Percentiles rank a stretch among this genome's conserved stretches.
These are phyloP conservation scores for Lepidochitona cinerea DNA, from an alignment of 2,888 invertebrate genomes.

Conservation along the genomic window DNA sequence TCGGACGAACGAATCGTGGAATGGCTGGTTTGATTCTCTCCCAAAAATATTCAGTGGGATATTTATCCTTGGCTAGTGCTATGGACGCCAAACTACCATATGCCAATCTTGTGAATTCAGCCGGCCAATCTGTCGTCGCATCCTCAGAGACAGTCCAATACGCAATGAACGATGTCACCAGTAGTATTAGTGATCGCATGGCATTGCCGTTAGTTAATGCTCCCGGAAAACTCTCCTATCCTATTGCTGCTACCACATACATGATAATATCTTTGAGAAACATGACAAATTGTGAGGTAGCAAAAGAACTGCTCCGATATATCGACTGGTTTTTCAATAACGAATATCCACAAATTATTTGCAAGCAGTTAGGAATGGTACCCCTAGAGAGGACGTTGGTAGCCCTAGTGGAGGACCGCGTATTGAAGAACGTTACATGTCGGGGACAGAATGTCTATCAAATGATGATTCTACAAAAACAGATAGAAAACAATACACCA, in stretches of 20 bases:
- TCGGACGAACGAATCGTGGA: slow-evolving; percentile 46
- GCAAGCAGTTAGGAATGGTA: slow-evolving; percentile 39
- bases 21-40: slow-evolving; percentile 51
- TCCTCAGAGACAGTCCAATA: slow-evolving; percentile 38
- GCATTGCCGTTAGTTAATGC: slow-evolving; percentile 38
- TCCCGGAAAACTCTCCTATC: slow-evolving; percentile 39
- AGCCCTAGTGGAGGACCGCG: slow-evolving; percentile 23
- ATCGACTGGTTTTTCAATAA: slow-evolving; percentile 52
- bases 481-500: not conserved
- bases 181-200: slow-evolving; percentile 16
- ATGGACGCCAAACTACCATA: slow-evolving; percentile 25
- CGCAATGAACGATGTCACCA: slow-evolving; percentile 43
- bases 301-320: slow-evolving; percentile 59
- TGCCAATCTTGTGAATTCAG: slow-evolving; percentile 47
- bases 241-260: slow-evolving; percentile 61
- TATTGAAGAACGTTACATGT: slow-evolving; percentile 51
- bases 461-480: not conserved
- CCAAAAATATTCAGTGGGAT: slow-evolving; percentile 52
- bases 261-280: slow-evolving; percentile 46
- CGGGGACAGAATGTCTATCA: not conserved
- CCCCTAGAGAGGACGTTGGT: slow-evolving; percentile 40
- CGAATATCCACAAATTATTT: slow-evolving; percentile 26
- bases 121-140: slow-evolving; percentile 37
- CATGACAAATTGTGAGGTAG: slow-evolving; percentile 47
- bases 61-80: slow-evolving; percentile 54